These are phyloP conservation scores for Zygaena filipendulae DNA, from an alignment of 2,888 invertebrate genomes.

Conservation along the genomic window DNA sequence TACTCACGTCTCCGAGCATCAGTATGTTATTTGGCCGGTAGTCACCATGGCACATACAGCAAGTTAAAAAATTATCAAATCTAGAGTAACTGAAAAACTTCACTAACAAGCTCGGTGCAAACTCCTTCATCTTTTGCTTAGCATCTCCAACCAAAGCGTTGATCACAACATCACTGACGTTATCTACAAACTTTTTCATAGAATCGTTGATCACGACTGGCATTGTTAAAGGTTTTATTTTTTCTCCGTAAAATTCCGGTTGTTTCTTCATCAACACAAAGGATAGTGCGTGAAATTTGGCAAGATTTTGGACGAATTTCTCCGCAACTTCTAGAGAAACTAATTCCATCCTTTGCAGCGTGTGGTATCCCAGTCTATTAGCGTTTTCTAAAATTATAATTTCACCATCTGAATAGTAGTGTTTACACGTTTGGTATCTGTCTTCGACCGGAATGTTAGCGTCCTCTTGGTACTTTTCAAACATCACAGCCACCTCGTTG, in stretches of 20 bases:
- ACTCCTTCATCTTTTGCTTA: too few species aligned
- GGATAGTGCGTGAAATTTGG: conserved; percentile 24
- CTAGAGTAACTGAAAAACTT: too few species aligned
- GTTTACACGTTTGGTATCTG: conserved; percentile 26
- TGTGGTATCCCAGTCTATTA: conserved; percentile 22
- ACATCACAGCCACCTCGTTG: conserved; percentile 23
- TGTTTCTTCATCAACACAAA: conserved; percentile 20
- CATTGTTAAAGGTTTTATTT: conserved; percentile 4
- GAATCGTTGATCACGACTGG: conserved; percentile 12
- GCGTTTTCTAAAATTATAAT: conserved; percentile 35
- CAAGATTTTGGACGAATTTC: conserved; percentile 20
- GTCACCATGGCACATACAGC: conserved; percentile 30
- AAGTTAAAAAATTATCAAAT: too few species aligned
- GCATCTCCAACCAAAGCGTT: too few species aligned
- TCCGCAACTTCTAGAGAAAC: conserved; percentile 22
- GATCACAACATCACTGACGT: too few species aligned
- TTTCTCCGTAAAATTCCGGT: conserved; percentile 23
- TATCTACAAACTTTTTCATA: conserved; percentile 11
- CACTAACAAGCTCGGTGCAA: too few species aligned
- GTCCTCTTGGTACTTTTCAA: conserved; percentile 26
- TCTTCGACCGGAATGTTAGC: conserved; percentile 24
- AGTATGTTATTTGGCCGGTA: conserved; percentile 27
- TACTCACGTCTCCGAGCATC: too few species aligned
- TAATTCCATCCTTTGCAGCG: conserved; percentile 18
- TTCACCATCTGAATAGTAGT: conserved; percentile 23